Evolutionary conservation across 1,140 invertebrate genomes (phyloP).

Genomic region (Leguminivora glycinivorella): DNA sequence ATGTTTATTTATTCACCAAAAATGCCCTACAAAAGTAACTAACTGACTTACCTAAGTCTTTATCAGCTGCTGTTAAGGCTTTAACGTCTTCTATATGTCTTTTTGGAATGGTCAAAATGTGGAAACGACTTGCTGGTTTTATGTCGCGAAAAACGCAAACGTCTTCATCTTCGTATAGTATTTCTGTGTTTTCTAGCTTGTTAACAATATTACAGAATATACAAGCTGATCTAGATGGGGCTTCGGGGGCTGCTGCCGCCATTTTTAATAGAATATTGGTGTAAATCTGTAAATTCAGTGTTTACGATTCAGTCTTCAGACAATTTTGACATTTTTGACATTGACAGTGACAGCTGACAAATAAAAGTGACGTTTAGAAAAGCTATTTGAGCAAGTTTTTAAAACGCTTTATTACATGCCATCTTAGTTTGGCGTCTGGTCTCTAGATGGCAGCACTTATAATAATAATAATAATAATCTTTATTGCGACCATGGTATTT

Average conservation of each 20-base stretch:
- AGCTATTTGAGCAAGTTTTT: too few relatives aligned
- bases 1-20: too few relatives aligned
- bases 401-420: too few relatives aligned
- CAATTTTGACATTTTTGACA: not conserved
- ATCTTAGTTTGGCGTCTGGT: too few relatives aligned
- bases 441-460: too few relatives aligned
- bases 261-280: not conserved
- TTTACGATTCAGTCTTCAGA: not conserved
- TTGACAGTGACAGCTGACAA: not conserved
- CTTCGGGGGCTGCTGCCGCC: not conserved
- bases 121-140: slow-evolving; percentile 88
- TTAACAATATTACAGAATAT: slow-evolving; percentile 87
- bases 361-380: not conserved
- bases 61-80: slow-evolving; percentile 81
- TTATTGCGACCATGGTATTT: too few relatives aligned
- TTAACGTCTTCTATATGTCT: slow-evolving; percentile 88
- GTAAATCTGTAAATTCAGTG: not conserved
- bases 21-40: not conserved
- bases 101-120: slow-evolving; percentile 90
- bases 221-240: slow-evolving; percentile 73
- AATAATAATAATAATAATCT: too few relatives aligned
- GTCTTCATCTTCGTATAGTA: slow-evolving; percentile 86
- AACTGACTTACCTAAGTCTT: slow-evolving; percentile 81
- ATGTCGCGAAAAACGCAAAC: slow-evolving; percentile 91
- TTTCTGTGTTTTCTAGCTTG: slow-evolving; percentile 79